Conservation (phyloP, 2,888 invertebrate genomes). For the Gymnoscelis rufifasciata region DNA sequence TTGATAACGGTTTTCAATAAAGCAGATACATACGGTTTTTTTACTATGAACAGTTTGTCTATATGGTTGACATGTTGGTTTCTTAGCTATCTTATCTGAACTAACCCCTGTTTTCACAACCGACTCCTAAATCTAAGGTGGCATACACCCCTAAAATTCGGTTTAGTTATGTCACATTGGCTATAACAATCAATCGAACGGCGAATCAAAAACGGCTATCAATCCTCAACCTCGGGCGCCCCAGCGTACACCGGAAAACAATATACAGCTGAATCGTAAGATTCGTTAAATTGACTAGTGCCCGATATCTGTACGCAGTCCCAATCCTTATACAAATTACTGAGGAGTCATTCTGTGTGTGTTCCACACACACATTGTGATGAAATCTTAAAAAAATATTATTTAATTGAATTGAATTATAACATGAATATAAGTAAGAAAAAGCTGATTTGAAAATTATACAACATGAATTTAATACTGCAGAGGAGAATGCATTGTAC, state of each 20-base stretch:
- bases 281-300: conserved; percentile 3
- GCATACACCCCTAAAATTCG: conserved; percentile 1
- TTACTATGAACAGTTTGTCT: too few species aligned
- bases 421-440: too few species aligned
- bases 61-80: too few species aligned
- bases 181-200: conserved; percentile 1
- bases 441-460: too few species aligned
- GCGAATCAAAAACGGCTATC: conserved; percentile 10
- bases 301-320: conserved; percentile 37
- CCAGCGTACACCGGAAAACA: conserved; percentile 54
- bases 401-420: too few species aligned
- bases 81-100: not conserved
- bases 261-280: conserved; percentile 67
- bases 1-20: conserved; percentile 17
- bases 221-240: conserved; percentile 11
- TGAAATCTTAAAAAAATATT: too few species aligned
- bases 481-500: too few species aligned
- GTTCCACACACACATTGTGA: too few species aligned
- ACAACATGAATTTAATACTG: too few species aligned
- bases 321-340: too few species aligned
- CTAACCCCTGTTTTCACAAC: conserved; percentile 5
- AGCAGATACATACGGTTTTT: conserved; percentile 2
- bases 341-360: too few species aligned
- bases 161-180: conserved; percentile 6
- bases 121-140: conserved; percentile 6